phyloP scores from a whole-genome alignment of 2,888 invertebrate species.

The Flexamia atlantica region DNA sequence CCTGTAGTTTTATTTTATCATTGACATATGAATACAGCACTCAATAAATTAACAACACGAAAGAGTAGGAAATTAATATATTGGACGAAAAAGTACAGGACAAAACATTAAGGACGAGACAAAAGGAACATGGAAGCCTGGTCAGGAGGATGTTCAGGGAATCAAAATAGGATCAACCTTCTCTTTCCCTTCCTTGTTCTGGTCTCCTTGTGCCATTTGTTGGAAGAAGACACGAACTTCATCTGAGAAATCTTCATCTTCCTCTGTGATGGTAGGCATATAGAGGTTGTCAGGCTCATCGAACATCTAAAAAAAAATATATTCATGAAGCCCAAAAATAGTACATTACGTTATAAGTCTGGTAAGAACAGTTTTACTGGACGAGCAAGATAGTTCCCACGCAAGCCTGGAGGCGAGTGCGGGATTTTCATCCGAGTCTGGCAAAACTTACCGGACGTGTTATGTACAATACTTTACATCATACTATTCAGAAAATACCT shows the following conservation, averaged over 20 bases:
- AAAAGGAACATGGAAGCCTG: neutral
- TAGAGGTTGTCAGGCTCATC: neutral
- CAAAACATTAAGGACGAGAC: neutral
- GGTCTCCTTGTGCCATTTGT: slow-evolving; percentile 15
- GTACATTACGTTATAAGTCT: too few species aligned
- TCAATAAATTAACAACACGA: neutral
- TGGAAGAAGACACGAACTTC: slow-evolving; percentile 9
- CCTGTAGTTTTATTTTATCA: too few species aligned
- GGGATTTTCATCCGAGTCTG: too few species aligned
- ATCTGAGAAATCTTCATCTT: slow-evolving; percentile 15
- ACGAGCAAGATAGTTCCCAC: too few species aligned
- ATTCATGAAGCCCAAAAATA: too few species aligned
- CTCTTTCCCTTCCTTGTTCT: neutral
- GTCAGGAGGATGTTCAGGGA: neutral
- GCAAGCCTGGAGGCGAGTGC: too few species aligned
- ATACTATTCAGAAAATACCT: too few species aligned
- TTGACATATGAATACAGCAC: slow-evolving; percentile 8
- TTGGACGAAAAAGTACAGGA: neutral
- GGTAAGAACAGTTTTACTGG: too few species aligned
- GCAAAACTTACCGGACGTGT: too few species aligned
- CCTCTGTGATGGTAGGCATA: slow-evolving; percentile 18
- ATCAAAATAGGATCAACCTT: neutral
- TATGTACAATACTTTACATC: too few species aligned
- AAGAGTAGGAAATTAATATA: neutral
- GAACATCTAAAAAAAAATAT: neutral